Evolutionary conservation across 2,888 invertebrate species (phyloP).

Genomic region (Chironomus tentans): DNA sequence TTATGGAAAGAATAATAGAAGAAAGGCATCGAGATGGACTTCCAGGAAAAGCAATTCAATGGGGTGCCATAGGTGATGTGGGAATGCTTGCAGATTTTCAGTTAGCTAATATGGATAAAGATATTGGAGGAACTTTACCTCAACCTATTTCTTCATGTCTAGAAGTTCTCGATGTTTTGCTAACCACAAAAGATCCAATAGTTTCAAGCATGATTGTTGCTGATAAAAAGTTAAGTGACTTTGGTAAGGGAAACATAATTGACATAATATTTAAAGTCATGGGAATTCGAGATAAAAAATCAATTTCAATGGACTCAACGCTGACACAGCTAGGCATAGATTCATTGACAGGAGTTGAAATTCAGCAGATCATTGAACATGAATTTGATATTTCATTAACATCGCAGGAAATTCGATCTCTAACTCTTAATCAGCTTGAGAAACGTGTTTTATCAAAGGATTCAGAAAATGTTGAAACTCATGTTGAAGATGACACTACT

Average conservation of each 20-base stretch:
- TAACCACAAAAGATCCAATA: slow-evolving; percentile 56
- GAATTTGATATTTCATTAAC: slow-evolving; percentile 3
- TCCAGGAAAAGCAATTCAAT: slow-evolving; percentile 69
- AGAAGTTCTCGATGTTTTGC: slow-evolving; percentile 56
- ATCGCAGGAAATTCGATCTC: slow-evolving; percentile 44
- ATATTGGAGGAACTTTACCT: slow-evolving; percentile 63
- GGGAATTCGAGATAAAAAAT: slow-evolving; percentile 36
- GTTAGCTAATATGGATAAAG: slow-evolving; percentile 50
- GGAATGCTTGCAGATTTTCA: slow-evolving; percentile 64
- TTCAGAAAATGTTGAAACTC: background rate
- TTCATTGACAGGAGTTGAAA: slow-evolving; percentile 14
- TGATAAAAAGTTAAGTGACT: slow-evolving; percentile 54
- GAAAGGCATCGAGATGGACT: slow-evolving; percentile 53
- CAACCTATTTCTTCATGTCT: slow-evolving; percentile 70
- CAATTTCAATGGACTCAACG: slow-evolving; percentile 9
- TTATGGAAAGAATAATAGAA: slow-evolving; percentile 81
- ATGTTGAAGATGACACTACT: background rate
- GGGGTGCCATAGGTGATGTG: slow-evolving; percentile 78
- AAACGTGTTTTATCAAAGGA: slow-evolving; percentile 13
- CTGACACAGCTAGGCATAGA: slow-evolving; percentile 9
- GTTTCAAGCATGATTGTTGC: slow-evolving; percentile 72
- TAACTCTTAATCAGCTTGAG: slow-evolving; percentile 50
- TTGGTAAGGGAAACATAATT: slow-evolving; percentile 53
- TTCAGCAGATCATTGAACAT: background rate
- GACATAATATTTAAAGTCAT: slow-evolving; percentile 55